phyloP scores from a whole-genome alignment of 1,140 invertebrate genomes.

The Orius insidiosus region DNA sequence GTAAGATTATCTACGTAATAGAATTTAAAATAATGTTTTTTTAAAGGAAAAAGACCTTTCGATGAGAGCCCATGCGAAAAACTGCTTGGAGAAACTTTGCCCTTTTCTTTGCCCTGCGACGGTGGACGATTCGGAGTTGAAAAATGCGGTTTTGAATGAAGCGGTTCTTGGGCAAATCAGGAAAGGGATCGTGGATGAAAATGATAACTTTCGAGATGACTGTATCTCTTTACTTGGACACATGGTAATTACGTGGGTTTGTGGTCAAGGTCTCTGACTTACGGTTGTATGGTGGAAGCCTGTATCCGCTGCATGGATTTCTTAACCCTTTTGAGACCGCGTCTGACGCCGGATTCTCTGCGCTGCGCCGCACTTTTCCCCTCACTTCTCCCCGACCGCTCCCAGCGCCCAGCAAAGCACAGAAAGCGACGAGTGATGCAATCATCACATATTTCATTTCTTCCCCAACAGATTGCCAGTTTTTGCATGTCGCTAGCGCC shows the following conservation, averaged over 20 bases:
- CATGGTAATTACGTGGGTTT: conserved; percentile 35
- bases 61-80: conserved; percentile 55
- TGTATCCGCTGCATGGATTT: no score
- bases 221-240: conserved; percentile 57
- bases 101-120: conserved; percentile 31
- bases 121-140: conserved; percentile 16
- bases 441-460: no score
- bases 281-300: no score
- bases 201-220: conserved; percentile 45
- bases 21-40: neutral
- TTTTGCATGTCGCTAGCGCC: no score
- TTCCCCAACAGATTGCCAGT: no score
- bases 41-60: conserved; percentile 58
- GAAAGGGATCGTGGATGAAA: conserved; percentile 44
- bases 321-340: no score
- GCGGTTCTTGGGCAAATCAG: conserved; percentile 49
- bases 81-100: conserved; percentile 48
- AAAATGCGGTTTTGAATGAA: conserved; percentile 48
- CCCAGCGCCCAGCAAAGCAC: no score
- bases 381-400: no score
- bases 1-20: conserved; percentile 22
- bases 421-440: no score
- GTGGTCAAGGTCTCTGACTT: no score
- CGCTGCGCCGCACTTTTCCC: no score
- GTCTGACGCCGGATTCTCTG: no score